Base-by-base conservation (phyloP, 1,140 invertebrate genomes). In the Drosophila ambigua region DNA sequence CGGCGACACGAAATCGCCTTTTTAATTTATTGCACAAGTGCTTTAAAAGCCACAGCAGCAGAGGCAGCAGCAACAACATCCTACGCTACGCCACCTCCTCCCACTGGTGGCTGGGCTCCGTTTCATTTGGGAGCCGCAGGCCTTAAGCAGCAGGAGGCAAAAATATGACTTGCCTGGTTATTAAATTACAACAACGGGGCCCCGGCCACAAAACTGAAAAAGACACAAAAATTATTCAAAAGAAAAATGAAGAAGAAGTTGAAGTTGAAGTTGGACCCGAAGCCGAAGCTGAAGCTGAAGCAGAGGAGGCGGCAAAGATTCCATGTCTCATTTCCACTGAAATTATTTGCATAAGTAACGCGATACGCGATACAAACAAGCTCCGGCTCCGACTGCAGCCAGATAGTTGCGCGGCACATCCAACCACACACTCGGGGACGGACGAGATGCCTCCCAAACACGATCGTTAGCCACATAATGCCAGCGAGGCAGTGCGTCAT, bases 1-100 rank as follows among this genome's bases (percentile, higher is more conserved):
- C 66, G 62, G 78, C 74, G 69, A 85, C 78, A 87, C 54, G 76
- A 87, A 87, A 87, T 88, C 83, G 83, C 83, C 79, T 87, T 87
- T 87, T 87, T 87, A 87, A 87, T 87, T 87, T 87, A 87, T 87
- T 88, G 83, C 83, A 87, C 83, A 87, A 87, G 83, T 87, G 83
- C 84, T 87, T 87, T 84, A 79, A 88, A 82, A 84, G 80, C 74
- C 69, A 71, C 66, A 75, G 59, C 77, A 55, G n/a, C 59, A 57
- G 35, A 9, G 55, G 41, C 51, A 45, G 35, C 44, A 35, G 65
- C 65, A 71, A 57, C 67, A 50, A 55, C 73, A 72, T 45, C 78
- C 79, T 71, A 82, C 79, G 79, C 79, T 71, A 82, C 79, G 79
- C 57, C 79, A 51, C 52, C 57, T 67, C 49, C 51, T 62, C 51